These are phyloP conservation scores for Ridgeia piscesae DNA, from an alignment of 1,140 invertebrate species.

Conservation along the genomic window DNA sequence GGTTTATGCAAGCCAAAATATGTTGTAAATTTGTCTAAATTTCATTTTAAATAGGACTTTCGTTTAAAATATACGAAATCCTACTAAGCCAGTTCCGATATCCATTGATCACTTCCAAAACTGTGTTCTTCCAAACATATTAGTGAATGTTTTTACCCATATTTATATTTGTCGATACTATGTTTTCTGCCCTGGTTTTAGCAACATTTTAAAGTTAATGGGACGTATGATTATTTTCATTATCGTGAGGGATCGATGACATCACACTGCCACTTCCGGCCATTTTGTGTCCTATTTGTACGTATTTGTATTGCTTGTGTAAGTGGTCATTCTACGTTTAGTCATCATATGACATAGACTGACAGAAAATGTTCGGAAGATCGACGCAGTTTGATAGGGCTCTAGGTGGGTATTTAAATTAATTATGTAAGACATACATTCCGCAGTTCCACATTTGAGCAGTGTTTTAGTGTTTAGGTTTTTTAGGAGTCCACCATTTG, in stretches of 20 bases:
- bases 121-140: neutral
- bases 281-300: constrained; percentile 6
- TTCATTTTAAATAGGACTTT: neutral
- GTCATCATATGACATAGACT: constrained; percentile 1
- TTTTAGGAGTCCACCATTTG: neutral
- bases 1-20: neutral
- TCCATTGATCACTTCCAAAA: neutral
- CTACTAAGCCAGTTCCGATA: neutral
- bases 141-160: neutral
- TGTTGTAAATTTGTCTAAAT: neutral
- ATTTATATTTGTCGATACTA: no score
- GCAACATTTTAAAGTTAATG: neutral
- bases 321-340: neutral
- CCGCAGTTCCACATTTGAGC: neutral
- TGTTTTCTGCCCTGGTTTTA: neutral
- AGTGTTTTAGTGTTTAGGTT: neutral
- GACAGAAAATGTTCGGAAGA: neutral
- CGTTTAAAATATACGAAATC: neutral
- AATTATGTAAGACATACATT: neutral
- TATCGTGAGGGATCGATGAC: neutral
- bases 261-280: neutral
- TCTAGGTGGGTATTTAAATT: neutral
- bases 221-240: neutral
- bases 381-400: neutral
- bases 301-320: neutral